These are phyloP conservation scores for Catharus ustulatus DNA, from an alignment of 2,797 vertebrate species.

Conservation along the genomic window DNA sequence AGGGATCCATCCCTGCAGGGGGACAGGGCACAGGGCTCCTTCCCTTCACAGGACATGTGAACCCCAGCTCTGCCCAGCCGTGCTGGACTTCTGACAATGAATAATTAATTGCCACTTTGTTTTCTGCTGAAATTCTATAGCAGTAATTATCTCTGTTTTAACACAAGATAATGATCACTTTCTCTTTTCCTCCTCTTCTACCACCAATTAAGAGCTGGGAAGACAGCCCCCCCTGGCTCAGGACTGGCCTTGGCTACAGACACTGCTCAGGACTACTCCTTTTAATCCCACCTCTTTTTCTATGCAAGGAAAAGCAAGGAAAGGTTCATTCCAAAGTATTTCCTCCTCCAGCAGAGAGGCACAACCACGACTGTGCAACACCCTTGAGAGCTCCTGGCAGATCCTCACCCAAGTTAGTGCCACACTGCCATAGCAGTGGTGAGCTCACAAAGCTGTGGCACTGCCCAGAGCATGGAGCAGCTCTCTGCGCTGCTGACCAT, in stretches of 20 bases:
- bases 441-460: background rate
- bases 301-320: background rate
- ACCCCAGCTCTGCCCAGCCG: rapidly evolving
- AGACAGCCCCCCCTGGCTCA: no score
- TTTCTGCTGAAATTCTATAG: slow-evolving; percentile 43
- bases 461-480: no score
- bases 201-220: no score
- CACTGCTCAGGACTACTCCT: background rate
- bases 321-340: background rate
- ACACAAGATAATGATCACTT: slow-evolving; percentile 10
- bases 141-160: slow-evolving; percentile 36
- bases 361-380: rapidly evolving
- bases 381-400: background rate
- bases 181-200: background rate
- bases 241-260: background rate
- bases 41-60: background rate
- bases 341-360: background rate
- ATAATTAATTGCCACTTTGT: slow-evolving; percentile 36
- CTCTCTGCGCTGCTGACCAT: no score
- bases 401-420: no score
- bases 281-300: background rate
- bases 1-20: rapidly evolving
- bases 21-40: no score
- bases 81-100: background rate
- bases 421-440: no score